A percentile compares a stretch with the other conserved stretches of the same genome.
phyloP scores from a whole-genome alignment of 2,797 vertebrate genomes.

The Myotis findleyi region DNA sequence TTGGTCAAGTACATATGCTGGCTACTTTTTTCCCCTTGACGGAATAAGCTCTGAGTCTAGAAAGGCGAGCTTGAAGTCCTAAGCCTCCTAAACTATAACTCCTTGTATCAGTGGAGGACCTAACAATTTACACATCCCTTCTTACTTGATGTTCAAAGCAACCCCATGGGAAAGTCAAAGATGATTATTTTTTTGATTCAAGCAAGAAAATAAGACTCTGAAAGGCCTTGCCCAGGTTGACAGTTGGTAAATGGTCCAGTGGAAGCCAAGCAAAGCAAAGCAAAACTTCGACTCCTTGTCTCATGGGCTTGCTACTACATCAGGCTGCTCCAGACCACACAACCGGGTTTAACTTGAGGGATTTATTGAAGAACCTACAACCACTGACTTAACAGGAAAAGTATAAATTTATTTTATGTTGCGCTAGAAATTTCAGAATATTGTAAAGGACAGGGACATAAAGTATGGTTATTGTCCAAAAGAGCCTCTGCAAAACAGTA shows the following conservation, averaged over 20 bases:
- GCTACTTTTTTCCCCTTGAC: no score
- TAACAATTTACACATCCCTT: neutral
- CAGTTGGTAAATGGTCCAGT: neutral
- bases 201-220: neutral
- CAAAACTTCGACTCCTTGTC: neutral
- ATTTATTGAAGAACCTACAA: constrained; percentile 54
- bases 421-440: constrained; percentile 72
- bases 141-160: constrained; percentile 26
- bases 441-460: constrained; percentile 70
- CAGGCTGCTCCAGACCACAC: neutral
- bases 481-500: neutral
- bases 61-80: neutral
- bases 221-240: neutral
- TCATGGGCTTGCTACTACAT: rapidly evolving
- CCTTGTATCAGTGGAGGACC: neutral
- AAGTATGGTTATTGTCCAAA: constrained; percentile 65
- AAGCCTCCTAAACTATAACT: neutral
- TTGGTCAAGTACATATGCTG: neutral
- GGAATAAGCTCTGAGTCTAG: neutral
- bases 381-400: constrained; percentile 52
- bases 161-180: neutral
- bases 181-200: neutral
- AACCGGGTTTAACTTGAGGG: neutral
- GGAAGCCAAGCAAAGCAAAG: neutral
- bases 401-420: constrained; percentile 72